phyloP scores from a whole-genome alignment of 1,140 invertebrate species.

The Olivierus martensii region DNA sequence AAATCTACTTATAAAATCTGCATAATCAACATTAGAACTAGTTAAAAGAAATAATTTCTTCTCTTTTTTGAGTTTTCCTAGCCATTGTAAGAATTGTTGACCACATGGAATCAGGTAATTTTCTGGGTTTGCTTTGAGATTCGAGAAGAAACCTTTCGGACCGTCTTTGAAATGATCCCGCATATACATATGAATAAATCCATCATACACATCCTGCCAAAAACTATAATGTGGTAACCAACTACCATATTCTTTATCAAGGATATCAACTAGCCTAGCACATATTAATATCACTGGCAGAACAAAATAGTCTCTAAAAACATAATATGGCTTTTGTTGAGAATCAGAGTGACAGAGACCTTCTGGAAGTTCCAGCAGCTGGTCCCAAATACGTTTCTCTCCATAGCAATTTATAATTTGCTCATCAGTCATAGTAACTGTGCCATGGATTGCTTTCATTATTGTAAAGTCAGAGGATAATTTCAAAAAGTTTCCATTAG shows the following conservation, averaged over 20 bases:
- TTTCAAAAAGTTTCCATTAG: conserved; percentile 55
- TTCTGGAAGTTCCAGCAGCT: conserved; percentile 33
- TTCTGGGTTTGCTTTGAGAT: conserved; percentile 43
- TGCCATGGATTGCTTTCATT: conserved; percentile 52
- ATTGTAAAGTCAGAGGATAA: conserved; percentile 45
- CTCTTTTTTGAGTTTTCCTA: conserved; percentile 39
- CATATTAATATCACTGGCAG: conserved; percentile 49
- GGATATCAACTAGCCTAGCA: conserved; percentile 51
- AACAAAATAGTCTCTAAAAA: conserved; percentile 63
- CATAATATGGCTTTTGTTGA: conserved; percentile 38
- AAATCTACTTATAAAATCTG: conserved; percentile 45
- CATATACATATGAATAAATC: conserved; percentile 44
- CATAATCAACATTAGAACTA: conserved; percentile 60
- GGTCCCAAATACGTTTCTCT: conserved; percentile 41
- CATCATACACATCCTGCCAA: conserved; percentile 50
- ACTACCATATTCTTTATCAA: conserved; percentile 41
- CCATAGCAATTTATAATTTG: conserved; percentile 50
- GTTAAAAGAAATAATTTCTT: conserved; percentile 57
- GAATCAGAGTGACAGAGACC: conserved; percentile 40
- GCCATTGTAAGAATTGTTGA: conserved; percentile 44
- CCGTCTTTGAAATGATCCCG: conserved; percentile 42
- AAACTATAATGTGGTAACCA: conserved; percentile 38
- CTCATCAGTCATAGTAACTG: conserved; percentile 37
- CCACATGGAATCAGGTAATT: conserved; percentile 49
- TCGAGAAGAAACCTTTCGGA: conserved; percentile 45